phyloP scores from a whole-genome alignment of 2,797 vertebrate genomes.

The Crossoptilon crossoptilon region DNA sequence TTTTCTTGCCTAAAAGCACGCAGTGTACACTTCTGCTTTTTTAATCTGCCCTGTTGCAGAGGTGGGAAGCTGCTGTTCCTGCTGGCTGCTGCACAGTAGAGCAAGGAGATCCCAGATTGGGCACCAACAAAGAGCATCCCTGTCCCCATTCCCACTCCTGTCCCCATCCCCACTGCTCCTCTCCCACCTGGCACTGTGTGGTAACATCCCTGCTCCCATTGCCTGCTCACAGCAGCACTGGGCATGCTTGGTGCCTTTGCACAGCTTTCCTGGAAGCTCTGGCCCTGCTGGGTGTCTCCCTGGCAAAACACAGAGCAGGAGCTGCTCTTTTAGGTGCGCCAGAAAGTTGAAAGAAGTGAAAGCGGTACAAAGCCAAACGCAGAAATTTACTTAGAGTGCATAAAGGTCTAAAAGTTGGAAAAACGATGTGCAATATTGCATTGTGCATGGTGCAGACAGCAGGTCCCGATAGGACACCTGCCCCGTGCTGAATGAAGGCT shows the following conservation, averaged over 20 bases:
- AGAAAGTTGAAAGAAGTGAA: accelerated
- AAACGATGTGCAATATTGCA: not conserved
- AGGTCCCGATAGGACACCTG: not conserved
- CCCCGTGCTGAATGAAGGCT: not conserved
- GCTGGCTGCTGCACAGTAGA: not conserved
- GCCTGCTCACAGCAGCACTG: accelerated
- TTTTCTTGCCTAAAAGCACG: not conserved
- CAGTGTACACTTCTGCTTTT: accelerated
- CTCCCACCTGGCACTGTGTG: constrained; percentile 4
- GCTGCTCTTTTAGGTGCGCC: not conserved
- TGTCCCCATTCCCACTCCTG: accelerated
- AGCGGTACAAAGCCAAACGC: accelerated
- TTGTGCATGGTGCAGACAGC: not conserved
- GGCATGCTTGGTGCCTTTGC: accelerated
- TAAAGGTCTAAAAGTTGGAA: not conserved
- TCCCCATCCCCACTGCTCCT: not conserved
- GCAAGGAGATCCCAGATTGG: accelerated
- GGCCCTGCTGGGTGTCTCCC: not conserved
- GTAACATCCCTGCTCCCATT: not conserved
- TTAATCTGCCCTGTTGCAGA: not conserved
- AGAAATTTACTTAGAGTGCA: not conserved
- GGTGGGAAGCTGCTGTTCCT: not conserved
- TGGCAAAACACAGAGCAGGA: not conserved
- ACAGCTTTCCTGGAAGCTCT: accelerated
- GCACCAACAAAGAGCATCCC: accelerated